Conservation (phyloP, 23 tunicate genomes). For the Trididemnum clinides region DNA sequence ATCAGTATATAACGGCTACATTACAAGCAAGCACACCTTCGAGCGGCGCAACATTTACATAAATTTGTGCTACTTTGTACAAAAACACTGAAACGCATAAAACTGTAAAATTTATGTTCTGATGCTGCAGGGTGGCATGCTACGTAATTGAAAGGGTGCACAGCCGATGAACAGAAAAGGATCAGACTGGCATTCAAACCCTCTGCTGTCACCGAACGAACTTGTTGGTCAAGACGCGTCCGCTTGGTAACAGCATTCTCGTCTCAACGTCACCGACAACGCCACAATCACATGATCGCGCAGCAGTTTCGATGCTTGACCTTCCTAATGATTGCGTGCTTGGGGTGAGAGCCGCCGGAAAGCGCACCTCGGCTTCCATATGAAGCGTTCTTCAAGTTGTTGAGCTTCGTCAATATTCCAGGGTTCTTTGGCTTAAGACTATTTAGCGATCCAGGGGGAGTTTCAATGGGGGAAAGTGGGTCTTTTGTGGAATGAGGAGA, state of each 20-base stretch:
- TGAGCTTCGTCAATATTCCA: constrained; percentile 30
- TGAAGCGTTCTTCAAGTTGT: constrained; percentile 38
- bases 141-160: no score
- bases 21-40: constrained; percentile 13
- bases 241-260: no score
- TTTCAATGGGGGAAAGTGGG: background rate
- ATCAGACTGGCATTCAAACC: no score
- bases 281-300: constrained; percentile 18
- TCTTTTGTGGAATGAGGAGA: background rate
- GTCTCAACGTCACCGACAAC: background rate
- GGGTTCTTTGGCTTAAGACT: background rate
- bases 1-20: no score
- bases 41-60: background rate
- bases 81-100: no score
- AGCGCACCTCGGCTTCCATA: background rate
- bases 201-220: no score
- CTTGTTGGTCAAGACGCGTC: no score
- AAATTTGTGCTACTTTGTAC: no score
- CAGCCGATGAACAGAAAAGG: no score
- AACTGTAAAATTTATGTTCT: no score
- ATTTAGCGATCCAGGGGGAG: background rate
- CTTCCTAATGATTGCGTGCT: constrained; percentile 20
- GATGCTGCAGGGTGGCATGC: no score
- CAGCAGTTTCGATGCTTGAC: constrained; percentile 49
- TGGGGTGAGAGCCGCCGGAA: background rate